A percentile compares a stretch with the other conserved stretches of the same genome.
Evolutionary conservation across 2,113 vertebrate genomes (phyloP).

Genomic region (Asarcornis scutulata): DNA sequence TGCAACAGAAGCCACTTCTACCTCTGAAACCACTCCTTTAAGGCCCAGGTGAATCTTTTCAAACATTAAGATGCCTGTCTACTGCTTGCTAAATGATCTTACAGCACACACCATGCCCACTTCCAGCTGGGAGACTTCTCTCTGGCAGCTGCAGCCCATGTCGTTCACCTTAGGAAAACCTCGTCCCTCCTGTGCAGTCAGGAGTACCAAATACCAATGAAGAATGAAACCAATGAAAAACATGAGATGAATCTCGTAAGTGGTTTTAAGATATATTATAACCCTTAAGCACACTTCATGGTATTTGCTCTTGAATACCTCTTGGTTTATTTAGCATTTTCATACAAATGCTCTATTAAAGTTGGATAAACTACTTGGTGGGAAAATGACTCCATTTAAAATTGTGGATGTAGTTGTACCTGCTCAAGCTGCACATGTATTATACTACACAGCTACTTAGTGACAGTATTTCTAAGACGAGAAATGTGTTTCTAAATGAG

Average conservation of each 20-base stretch:
- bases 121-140: not conserved
- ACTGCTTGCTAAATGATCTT: not conserved
- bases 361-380: not conserved
- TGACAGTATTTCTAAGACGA: not conserved
- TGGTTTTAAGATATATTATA: not conserved
- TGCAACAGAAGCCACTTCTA: not conserved
- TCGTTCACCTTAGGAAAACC: not conserved
- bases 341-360: not conserved
- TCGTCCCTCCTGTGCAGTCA: not conserved
- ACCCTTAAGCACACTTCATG: not conserved
- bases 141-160: accelerated
- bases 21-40: not conserved
- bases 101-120: accelerated
- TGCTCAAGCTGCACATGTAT: not conserved
- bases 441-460: not conserved
- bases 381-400: not conserved
- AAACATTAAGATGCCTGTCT: not conserved
- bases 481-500: not conserved
- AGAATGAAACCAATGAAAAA: not conserved
- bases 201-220: not conserved
- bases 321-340: not conserved
- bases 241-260: not conserved
- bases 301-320: not conserved
- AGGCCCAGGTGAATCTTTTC: not conserved
- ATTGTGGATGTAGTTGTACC: not conserved